Base-by-base conservation (phyloP, 1,140 invertebrate genomes). In the Hyles vespertilio region DNA sequence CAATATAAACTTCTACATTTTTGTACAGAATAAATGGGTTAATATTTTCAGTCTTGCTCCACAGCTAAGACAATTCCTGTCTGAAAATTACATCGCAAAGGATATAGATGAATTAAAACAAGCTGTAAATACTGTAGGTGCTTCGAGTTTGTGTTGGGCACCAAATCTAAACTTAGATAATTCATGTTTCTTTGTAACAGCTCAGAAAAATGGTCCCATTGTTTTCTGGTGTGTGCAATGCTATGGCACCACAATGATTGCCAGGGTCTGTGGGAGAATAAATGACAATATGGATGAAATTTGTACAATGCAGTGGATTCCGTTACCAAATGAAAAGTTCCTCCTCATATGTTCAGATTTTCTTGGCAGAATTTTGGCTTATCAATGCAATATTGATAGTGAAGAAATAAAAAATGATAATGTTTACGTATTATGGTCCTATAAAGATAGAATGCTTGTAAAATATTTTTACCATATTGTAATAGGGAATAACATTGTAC, bases 371-470 rank as follows among this genome's bases (percentile, higher is more conserved):
- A 58, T 87, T 32, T 12, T 64, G 49, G 58, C 51, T 3, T 69
- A 72, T 55, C 58, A 79, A 51, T 81, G 69, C 59, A 34, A 64
- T 51, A 63, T 78, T 58, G 56, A 65, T 34, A 59, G 65, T 36
- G 52, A 69, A 44, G 58, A 36, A 34, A 47, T 83, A 6, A 63
- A 58, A 47, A 43, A 63, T 49, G 32, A 69, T 32, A 59, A 72
- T 43, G 49, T 51, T 6, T 51, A 65, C 32, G 22, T 32, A 3
- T 9, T 84, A 45, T 87, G 84, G 84, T 12, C 55, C 7, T 56
- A 79, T 58, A 74, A 76, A 58, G 84, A 87, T 53, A 79, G 65
- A 67, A 84, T 84, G 78, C 45, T 77, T 3, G 58, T 68, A 7
- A 72, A 66, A 45, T 49, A 63, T 49, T 50, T 81, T 4, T 50